Evolutionary conservation across 2,888 invertebrate species (phyloP), one percentile per base, ranked within the genome.

Genomic region (Pyrrhia umbra): DNA sequence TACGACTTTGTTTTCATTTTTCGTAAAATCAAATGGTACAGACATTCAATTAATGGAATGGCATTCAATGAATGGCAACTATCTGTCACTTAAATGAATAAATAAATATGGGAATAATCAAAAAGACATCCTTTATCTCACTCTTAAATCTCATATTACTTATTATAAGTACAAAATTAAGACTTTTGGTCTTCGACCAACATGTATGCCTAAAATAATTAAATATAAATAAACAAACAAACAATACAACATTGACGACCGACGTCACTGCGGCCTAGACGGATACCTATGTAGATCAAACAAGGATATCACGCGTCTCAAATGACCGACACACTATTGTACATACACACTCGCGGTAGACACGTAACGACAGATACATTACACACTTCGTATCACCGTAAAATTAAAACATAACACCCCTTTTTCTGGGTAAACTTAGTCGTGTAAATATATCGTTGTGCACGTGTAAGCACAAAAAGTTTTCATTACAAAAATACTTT

Each of bases 301-400:
- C 56, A 59, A 77, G 77, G 77, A 77, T 79, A 79, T 65, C 70
- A 25, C 18, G 51, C 62, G 57, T 13, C 62, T 68, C 47, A 49
- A 51, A 47, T 71, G 52, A 42, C 61, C 30, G 50, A 42, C 62
- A n/a, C 59, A 62, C 61, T 54, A 52, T 76, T 46, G 65, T 67
- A 57, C 50, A 58, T 42, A 21, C 61, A 55, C 61, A 45, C 45
- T 62, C 64, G 61, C 47, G 52, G 23, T 37, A 59, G 40, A 60
- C 67, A 58, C 67, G 71, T 61, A 39, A 30, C 47, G 40, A 16
- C 39, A 30, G 6, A 21, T 39, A 49, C 9, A 39, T 39, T 47
- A 62, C 51, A 39, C 16, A 57, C 20, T 15, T 27, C 15, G 6
- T 13, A 49, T 34, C 1, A 52, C 13, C 4, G 13, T 20, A 40